Evolutionary conservation across 1,140 invertebrate species (phyloP).

Genomic region (Pseudoatta argentina): DNA sequence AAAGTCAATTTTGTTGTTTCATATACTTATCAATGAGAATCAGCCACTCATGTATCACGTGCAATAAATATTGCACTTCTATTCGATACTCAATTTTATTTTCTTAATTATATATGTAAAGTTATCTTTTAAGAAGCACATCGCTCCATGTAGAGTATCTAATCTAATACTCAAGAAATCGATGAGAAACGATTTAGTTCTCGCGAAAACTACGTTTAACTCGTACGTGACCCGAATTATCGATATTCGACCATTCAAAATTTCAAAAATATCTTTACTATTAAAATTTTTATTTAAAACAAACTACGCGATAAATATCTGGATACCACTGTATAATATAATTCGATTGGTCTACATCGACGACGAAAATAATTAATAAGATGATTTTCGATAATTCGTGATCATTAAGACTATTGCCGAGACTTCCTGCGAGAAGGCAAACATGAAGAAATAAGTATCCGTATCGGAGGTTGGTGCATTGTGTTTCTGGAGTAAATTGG

Average conservation of each 20-base stretch:
- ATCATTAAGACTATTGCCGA: not conserved
- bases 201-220: not conserved
- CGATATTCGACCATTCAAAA: not conserved
- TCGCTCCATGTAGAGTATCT: not conserved
- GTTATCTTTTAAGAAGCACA: not conserved
- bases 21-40: not conserved
- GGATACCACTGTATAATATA: not conserved
- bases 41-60: not conserved
- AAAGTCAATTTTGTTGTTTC: not conserved
- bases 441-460: slow-evolving; percentile 41
- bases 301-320: not conserved
- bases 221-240: not conserved
- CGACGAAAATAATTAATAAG: not conserved
- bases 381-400: not conserved
- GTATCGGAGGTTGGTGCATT: not conserved
- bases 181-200: slow-evolving; percentile 21
- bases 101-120: not conserved
- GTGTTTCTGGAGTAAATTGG: slow-evolving; percentile 29
- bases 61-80: not conserved
- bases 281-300: not conserved
- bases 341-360: not conserved
- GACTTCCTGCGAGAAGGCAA: slow-evolving; percentile 18
- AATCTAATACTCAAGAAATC: slow-evolving; percentile 1
- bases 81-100: not conserved
- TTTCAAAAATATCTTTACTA: not conserved